These are phyloP conservation scores for Ophonus ardosiacus DNA, from an alignment of 2,888 invertebrate genomes.

Conservation along the genomic window DNA sequence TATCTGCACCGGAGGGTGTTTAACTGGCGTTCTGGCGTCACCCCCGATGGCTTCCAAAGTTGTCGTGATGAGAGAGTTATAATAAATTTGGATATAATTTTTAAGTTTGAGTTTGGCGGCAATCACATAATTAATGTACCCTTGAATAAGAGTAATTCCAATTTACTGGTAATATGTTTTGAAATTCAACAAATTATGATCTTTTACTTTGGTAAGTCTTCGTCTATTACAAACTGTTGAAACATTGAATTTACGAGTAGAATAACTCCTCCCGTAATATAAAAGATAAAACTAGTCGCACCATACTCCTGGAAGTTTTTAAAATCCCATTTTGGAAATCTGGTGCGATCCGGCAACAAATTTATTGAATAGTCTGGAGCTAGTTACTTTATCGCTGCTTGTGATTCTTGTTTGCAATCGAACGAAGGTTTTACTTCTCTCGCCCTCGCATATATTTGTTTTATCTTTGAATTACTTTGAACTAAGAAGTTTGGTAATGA, in stretches of 20 bases:
- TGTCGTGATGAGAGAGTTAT: too few relatives aligned
- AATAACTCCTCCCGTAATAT: constrained; percentile 28
- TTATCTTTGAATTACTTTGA: constrained; percentile 35
- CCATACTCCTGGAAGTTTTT: constrained; percentile 30
- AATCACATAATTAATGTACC: too few relatives aligned
- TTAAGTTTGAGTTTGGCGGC: too few relatives aligned
- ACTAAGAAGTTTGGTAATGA: constrained; percentile 33
- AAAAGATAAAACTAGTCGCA: constrained; percentile 30
- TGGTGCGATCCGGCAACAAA: constrained; percentile 48
- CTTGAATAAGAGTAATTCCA: too few relatives aligned
- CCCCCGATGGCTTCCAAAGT: too few relatives aligned
- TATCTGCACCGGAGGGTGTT: too few relatives aligned
- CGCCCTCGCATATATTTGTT: constrained; percentile 40
- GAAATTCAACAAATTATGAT: too few relatives aligned
- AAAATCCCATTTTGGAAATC: constrained; percentile 52
- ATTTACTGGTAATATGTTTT: too few relatives aligned
- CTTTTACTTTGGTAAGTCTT: too few relatives aligned
- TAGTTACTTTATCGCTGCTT: constrained; percentile 37
- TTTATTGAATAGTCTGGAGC: constrained; percentile 56
- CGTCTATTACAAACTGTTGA: not conserved
- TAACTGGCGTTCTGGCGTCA: too few relatives aligned
- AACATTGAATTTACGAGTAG: not conserved
- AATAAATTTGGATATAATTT: too few relatives aligned
- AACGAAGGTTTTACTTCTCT: constrained; percentile 28
- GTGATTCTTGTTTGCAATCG: constrained; percentile 57